Evolutionary conservation across 2,888 invertebrate species (phyloP), one percentile per base, ranked within the genome.

Genomic region (Metopia argyrocephala): DNA sequence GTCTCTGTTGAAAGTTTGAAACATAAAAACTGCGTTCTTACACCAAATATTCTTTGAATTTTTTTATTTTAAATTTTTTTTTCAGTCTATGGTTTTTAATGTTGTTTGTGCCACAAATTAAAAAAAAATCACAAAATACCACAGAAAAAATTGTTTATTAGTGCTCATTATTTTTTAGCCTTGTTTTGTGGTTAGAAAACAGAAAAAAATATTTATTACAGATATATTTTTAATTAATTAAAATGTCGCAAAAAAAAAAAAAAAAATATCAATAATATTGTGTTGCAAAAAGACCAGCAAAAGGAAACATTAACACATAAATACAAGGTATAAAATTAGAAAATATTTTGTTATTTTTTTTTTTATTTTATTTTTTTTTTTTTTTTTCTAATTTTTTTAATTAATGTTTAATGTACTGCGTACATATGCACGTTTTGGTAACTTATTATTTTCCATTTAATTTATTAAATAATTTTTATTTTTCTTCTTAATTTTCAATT

Each of bases 221-320:
- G 27, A 21, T 18, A 45, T 52, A 27, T 59, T 76, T 54, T 76
- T 59, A 70, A 70, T 76, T 76, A 76, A 76, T 76, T 76, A 70
- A 76, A 76, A 70, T 28, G 28, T 59, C 57, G 57, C 65, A 52
- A 64, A 65, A 31, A 50, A 48, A 69, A 52, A 69, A 27, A 28
- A 64, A 64, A 21, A 28, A 15, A 15, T n/a, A n/a, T n/a, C 6
- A 20, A 27, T 21, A 6, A 50, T 50, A 28, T 31, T 28, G 7
- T 9, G 6, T 12, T 5, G 7, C 6, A 27, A 61, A 21, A 3
- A 7, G n/a, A n/a, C n/a, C 20, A 62, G 38, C 15, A 4, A 12
- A 38, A 38, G 4, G 38, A 18, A 48, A 28, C 5, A 31, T 4
- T 12, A 69, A 23, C 23, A n/a, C 9, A 9, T 25, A 45, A 54